A percentile compares a stretch with the other conserved stretches of the same genome.
phyloP scores from a whole-genome alignment of 2,797 vertebrate genomes.

The Galagoides demidoff region DNA sequence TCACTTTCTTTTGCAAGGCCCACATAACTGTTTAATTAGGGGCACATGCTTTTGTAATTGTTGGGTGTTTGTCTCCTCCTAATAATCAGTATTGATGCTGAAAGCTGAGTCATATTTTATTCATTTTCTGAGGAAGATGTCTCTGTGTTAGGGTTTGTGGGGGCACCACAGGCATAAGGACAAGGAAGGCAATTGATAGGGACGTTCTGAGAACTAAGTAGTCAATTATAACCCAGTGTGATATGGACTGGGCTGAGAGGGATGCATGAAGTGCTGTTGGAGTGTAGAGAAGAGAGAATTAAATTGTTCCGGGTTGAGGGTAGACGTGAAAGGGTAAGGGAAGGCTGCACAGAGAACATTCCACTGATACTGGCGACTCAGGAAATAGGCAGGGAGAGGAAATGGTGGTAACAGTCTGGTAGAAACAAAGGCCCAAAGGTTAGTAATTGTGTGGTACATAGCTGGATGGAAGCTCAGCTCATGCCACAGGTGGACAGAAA shows the following conservation, averaged over 20 bases:
- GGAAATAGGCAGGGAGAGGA: not conserved
- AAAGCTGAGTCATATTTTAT: not conserved
- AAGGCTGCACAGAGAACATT: not conserved
- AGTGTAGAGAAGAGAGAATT: not conserved
- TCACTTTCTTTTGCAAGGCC: not conserved
- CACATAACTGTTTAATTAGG: not conserved
- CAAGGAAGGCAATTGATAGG: not conserved
- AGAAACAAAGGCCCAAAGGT: conserved; percentile 36
- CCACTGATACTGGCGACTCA: not conserved
- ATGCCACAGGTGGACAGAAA: not conserved
- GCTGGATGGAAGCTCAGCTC: not conserved
- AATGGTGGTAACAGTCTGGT: not conserved
- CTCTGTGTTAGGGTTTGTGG: not conserved
- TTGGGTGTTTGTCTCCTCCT: not conserved
- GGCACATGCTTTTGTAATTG: not conserved
- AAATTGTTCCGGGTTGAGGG: not conserved
- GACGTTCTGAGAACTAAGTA: not conserved
- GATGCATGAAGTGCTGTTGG: not conserved
- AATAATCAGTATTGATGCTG: not conserved
- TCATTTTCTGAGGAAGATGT: not conserved
- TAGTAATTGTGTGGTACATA: not conserved
- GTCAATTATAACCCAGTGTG: not conserved
- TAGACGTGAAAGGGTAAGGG: not conserved
- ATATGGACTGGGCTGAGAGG: not conserved
- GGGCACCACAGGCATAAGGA: not conserved